These are phyloP conservation scores for Leptinotarsa lineolata DNA, from an alignment of 1,140 invertebrate genomes.

Conservation along the genomic window DNA sequence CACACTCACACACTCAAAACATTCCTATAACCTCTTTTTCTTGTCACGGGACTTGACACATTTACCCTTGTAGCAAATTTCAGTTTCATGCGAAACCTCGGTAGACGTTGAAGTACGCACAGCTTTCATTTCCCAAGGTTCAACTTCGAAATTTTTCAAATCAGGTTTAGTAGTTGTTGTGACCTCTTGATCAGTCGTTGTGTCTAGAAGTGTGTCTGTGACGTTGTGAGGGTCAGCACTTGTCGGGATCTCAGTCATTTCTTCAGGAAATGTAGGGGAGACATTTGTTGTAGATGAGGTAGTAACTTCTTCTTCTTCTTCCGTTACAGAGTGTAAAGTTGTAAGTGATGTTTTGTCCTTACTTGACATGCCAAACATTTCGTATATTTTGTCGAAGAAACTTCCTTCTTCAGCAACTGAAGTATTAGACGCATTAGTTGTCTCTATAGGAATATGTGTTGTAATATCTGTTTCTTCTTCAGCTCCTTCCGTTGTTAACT, in stretches of 20 bases:
- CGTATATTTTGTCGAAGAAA: conserved; percentile 56
- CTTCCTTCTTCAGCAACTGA: conserved; percentile 34
- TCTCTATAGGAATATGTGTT: background rate
- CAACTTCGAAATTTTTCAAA: conserved; percentile 50
- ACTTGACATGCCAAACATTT: conserved; percentile 45
- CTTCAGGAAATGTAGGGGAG: conserved; percentile 40
- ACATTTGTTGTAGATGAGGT: conserved; percentile 23
- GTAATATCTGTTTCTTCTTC: background rate
- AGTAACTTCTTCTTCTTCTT: background rate
- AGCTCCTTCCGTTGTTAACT: background rate
- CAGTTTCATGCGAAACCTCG: conserved; percentile 81
- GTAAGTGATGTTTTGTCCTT: background rate
- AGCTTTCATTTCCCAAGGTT: conserved; percentile 60
- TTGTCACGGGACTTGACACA: conserved; percentile 73
- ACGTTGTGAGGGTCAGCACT: conserved; percentile 26
- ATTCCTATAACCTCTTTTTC: conserved; percentile 22
- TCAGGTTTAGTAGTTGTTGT: conserved; percentile 37
- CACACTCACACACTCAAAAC: background rate
- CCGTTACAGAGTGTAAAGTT: background rate
- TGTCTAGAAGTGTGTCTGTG: conserved; percentile 33
- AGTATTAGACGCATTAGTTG: background rate
- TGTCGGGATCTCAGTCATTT: conserved; percentile 39
- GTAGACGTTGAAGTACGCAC: conserved; percentile 72
- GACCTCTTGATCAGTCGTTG: conserved; percentile 48
- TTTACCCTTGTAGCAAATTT: conserved; percentile 82